Percentiles rank a stretch among this genome's conserved stretches.
phyloP scores from a whole-genome alignment of 2,888 invertebrate genomes.

The Synanthedon andrenaeformis region DNA sequence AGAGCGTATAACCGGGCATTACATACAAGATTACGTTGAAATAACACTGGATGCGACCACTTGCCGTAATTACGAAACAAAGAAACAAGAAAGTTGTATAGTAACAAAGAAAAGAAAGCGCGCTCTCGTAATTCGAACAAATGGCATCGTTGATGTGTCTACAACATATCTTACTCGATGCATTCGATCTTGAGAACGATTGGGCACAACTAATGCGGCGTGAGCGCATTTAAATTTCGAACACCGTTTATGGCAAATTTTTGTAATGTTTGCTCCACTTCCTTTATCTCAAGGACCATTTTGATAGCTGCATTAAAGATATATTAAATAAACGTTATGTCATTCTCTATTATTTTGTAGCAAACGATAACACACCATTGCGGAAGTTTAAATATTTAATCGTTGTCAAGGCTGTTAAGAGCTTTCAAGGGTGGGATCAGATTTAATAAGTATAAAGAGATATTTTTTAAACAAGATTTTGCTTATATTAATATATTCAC shows the following conservation, averaged over 20 bases:
- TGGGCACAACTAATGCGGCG: neutral
- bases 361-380: slow-evolving; percentile 4
- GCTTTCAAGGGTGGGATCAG: slow-evolving; percentile 40
- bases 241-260: slow-evolving; percentile 2
- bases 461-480: neutral
- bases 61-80: slow-evolving; percentile 56
- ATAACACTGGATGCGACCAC: slow-evolving; percentile 32
- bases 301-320: slow-evolving; percentile 12
- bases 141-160: slow-evolving; percentile 25
- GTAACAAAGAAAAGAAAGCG: slow-evolving; percentile 51
- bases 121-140: slow-evolving; percentile 29
- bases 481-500: neutral
- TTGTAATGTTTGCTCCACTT: slow-evolving; percentile 13
- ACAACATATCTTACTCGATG: slow-evolving; percentile 11
- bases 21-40: slow-evolving; percentile 49
- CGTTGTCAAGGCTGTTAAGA: slow-evolving; percentile 32
- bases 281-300: slow-evolving; percentile 22
- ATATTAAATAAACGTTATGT: slow-evolving; percentile 11
- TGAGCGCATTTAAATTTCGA: neutral
- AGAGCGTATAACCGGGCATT: slow-evolving; percentile 37
- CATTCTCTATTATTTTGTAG: neutral
- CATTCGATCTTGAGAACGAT: neutral
- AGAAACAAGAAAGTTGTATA: slow-evolving; percentile 49
- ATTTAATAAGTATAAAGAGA: slow-evolving; percentile 21
- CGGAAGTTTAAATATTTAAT: slow-evolving; percentile 33